Evolutionary conservation across 2,113 vertebrate species (phyloP), one percentile per base, ranked within the genome.

Genomic region (Scomber colias): DNA sequence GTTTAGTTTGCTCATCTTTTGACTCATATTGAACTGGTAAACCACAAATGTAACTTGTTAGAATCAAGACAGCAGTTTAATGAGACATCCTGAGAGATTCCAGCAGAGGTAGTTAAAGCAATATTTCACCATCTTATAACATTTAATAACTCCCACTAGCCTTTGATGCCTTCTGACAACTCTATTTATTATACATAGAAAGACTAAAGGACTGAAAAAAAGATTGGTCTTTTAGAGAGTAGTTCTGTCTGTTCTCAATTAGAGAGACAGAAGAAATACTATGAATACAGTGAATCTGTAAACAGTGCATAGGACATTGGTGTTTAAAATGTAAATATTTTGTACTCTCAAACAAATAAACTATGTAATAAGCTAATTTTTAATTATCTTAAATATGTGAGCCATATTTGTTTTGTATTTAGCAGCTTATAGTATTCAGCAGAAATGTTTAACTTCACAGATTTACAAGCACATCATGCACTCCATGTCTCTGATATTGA

Each of bases 181-280:
- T 82, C 62, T 50, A 75, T 85, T 24, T 66, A 79, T 87, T 73
- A 81, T 79, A 31, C 67, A 85, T 86, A 69, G 19, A 63, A 78
- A 75, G 40, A 67, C 21, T 24, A 8, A 56, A 54, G 50, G 13
- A 8, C 27, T 71, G 19, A 21, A 21, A 21, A 70, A 17, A 40
- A 54, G 12, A 69, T 30, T 70, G 35, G 63, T 81, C 57, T 71
- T 54, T 63, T 67, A 44, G 31, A 49, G 51, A 51, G 61, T 5
- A 13, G n/a, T 60, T 83, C 59, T 77, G 45, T 53, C 71, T 53
- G 15, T 54, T 79, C 70, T 75, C 13, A 72, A 51, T 68, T 65
- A 17, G 11, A 21, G 51, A 16, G 0, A 24, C 27, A 54, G 30
- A 59, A 66, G 12, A 24, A 40, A 40, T 17, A 30, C 53, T 27